phyloP scores from a whole-genome alignment of 2,113 vertebrate genomes.

The Noctilio leporinus region DNA sequence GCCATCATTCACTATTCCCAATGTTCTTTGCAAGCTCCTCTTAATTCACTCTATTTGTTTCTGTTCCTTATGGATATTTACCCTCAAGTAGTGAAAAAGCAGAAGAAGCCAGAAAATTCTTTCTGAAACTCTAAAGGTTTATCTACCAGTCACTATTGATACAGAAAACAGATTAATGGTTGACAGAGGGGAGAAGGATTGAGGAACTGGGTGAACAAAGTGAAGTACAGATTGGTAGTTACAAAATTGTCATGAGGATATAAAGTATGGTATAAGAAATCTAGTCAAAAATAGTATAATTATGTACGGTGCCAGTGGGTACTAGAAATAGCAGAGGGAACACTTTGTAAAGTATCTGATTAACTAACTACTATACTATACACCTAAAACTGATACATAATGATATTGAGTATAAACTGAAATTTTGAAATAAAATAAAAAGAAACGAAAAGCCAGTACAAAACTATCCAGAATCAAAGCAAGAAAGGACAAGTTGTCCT shows the following conservation, averaged over 20 bases:
- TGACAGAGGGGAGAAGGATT: neutral
- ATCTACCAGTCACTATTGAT: neutral
- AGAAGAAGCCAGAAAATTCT: neutral
- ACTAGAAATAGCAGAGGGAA: neutral
- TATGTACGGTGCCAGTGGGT: neutral
- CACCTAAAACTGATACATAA: neutral
- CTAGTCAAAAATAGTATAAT: neutral
- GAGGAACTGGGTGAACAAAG: no score
- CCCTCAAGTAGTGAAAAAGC: neutral
- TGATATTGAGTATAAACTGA: neutral
- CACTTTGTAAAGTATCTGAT: neutral
- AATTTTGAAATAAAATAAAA: neutral
- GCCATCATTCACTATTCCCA: neutral
- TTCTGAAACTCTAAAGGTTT: neutral
- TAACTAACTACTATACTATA: neutral
- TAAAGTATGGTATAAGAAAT: neutral
- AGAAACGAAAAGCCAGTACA: neutral
- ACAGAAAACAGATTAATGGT: neutral
- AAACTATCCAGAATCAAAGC: neutral
- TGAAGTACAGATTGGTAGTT: neutral
- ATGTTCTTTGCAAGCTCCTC: neutral
- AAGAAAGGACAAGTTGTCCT: neutral
- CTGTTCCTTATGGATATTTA: neutral
- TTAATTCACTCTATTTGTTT: neutral
- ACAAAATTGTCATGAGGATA: neutral